These are phyloP conservation scores for Polyploca ridens DNA, from an alignment of 2,888 invertebrate species.

Conservation along the genomic window DNA sequence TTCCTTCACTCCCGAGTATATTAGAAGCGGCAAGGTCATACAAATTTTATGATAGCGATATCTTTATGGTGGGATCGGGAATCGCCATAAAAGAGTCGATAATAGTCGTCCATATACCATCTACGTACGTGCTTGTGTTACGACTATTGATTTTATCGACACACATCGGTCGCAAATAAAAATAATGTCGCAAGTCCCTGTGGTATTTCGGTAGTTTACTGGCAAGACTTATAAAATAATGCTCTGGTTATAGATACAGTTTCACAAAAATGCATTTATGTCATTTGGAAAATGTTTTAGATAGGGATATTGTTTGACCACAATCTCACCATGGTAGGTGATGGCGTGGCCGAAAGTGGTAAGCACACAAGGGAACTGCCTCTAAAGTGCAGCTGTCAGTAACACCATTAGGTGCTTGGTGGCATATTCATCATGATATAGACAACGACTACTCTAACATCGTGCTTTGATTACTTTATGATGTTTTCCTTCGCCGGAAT, in stretches of 20 bases:
- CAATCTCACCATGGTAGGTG: too few relatives aligned
- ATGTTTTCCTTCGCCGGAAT: background rate
- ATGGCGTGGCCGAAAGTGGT: too few relatives aligned
- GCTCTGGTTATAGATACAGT: background rate
- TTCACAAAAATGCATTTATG: background rate
- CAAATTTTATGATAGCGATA: constrained; percentile 45
- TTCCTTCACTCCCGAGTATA: background rate
- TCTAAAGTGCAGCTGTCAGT: too few relatives aligned
- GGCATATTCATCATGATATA: too few relatives aligned
- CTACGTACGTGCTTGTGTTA: constrained; percentile 37
- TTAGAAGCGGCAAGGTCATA: constrained; percentile 27
- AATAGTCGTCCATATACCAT: constrained; percentile 61
- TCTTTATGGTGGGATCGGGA: constrained; percentile 70
- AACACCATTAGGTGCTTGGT: too few relatives aligned
- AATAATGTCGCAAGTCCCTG: constrained; percentile 7
- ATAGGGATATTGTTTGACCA: too few relatives aligned
- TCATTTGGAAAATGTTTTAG: too few relatives aligned
- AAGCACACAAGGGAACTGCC: too few relatives aligned
- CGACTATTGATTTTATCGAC: constrained; percentile 14
- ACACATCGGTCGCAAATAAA: constrained; percentile 10
- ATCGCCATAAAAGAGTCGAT: constrained; percentile 67
- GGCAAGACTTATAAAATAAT: background rate
- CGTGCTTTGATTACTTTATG: too few relatives aligned
- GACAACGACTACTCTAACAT: too few relatives aligned
- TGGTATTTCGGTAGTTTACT: background rate